These are phyloP conservation scores for Formica selysi DNA, from an alignment of 1,140 invertebrate species.

Conservation along the genomic window DNA sequence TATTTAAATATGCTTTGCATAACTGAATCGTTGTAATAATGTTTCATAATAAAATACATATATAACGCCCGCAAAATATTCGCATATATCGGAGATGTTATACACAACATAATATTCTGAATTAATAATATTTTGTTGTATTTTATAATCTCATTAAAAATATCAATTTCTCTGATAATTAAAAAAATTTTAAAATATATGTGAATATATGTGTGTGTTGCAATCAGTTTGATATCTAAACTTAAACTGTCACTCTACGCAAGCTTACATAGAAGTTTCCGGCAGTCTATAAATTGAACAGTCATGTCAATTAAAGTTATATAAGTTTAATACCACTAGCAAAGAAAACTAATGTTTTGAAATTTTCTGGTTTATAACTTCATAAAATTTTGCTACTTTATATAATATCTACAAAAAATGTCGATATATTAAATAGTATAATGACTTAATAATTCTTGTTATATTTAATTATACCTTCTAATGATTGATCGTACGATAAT, in stretches of 20 bases:
- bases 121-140: background rate
- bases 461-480: background rate
- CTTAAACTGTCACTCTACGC: constrained; percentile 29
- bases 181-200: no score
- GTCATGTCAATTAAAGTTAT: constrained; percentile 50
- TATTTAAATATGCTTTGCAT: background rate
- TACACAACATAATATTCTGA: background rate
- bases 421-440: background rate
- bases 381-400: background rate
- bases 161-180: constrained; percentile 73
- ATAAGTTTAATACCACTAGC: constrained; percentile 32
- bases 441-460: background rate
- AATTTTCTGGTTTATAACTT: background rate
- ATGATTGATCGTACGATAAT: background rate
- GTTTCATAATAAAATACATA: no score
- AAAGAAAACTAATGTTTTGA: background rate
- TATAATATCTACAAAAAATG: background rate
- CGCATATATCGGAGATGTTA: background rate
- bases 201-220: background rate
- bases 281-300: constrained; percentile 36
- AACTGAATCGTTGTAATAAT: background rate
- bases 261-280: constrained; percentile 43
- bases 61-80: background rate
- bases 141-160: constrained; percentile 74
- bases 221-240: background rate